These are phyloP conservation scores for Chondrosia reniformis DNA, from an alignment of 37 sponge, comb jelly and placozoan species.

Conservation along the genomic window DNA sequence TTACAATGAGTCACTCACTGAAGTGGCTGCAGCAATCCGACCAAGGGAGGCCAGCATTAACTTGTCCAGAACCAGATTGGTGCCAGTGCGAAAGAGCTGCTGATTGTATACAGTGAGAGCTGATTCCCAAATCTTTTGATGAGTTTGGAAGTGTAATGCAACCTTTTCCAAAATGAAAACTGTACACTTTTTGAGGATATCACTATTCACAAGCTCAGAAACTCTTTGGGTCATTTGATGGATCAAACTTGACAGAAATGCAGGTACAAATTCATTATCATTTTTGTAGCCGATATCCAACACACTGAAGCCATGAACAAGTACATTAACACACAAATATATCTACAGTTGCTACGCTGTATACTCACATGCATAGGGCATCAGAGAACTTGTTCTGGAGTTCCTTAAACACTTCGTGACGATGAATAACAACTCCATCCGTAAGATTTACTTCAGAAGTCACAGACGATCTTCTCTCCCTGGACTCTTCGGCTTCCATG, in stretches of 20 bases:
- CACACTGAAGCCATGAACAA: not conserved
- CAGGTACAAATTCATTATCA: conserved; percentile 24
- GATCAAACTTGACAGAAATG: conserved; percentile 50
- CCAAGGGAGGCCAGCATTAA: conserved; percentile 12
- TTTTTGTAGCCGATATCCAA: conserved; percentile 9
- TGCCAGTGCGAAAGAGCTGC: conserved; percentile 1
- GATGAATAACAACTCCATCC: not conserved
- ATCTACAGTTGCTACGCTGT: not conserved
- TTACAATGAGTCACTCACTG: not conserved
- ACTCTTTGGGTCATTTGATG: conserved; percentile 58
- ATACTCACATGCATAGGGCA: conserved; percentile 6
- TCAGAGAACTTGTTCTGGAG: not conserved
- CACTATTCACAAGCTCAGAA: not conserved
- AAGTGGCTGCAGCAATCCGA: conserved; percentile 9
- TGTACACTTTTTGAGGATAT: conserved; percentile 2
- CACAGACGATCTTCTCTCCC: not conserved
- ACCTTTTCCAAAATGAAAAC: not conserved
- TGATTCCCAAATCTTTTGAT: not conserved
- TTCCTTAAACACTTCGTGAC: conserved; percentile 12
- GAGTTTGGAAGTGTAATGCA: not conserved
- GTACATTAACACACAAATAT: not conserved
- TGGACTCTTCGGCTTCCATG: conserved; percentile 37
- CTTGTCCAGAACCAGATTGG: not conserved
- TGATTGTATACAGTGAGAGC: not conserved
- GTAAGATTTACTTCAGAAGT: conserved; percentile 5